Evolutionary conservation across 1,140 invertebrate genomes (phyloP).

Genomic region (Drosophila parabipectinata): DNA sequence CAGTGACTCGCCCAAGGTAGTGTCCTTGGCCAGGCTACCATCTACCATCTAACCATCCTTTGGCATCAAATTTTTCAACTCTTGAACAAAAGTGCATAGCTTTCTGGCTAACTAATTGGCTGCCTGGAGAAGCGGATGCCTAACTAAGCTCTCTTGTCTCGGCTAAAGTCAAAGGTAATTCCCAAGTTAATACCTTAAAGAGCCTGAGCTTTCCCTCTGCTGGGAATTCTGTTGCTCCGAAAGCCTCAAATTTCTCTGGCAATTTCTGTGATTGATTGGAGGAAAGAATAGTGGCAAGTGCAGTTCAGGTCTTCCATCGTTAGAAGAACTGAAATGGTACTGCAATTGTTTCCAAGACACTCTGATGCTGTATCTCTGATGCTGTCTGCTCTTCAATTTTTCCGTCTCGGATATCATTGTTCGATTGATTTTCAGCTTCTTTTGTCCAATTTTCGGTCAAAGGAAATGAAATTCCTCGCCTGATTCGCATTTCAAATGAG

Average conservation of each 20-base stretch:
- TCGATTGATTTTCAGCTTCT: slow-evolving; percentile 49
- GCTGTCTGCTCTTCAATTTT: slow-evolving; percentile 16
- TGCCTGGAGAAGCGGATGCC: slow-evolving; percentile 1
- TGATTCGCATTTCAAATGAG: slow-evolving; percentile 68
- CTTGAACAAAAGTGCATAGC: slow-evolving; percentile 16
- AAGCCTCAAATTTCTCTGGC: too few relatives aligned
- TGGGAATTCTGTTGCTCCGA: too few relatives aligned
- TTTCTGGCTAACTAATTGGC: slow-evolving; percentile 26
- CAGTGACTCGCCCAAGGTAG: slow-evolving; percentile 12
- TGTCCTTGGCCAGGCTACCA: slow-evolving; percentile 16
- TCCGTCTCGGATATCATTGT: slow-evolving; percentile 30
- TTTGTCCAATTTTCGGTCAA: slow-evolving; percentile 37
- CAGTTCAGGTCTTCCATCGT: too few relatives aligned
- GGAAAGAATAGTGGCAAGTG: too few relatives aligned
- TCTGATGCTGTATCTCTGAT: too few relatives aligned
- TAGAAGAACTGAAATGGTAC: too few relatives aligned
- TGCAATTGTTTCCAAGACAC: background rate
- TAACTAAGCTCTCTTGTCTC: slow-evolving; percentile 44
- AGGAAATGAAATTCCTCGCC: slow-evolving; percentile 49
- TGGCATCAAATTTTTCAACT: background rate
- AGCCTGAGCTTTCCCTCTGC: too few relatives aligned
- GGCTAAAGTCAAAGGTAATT: background rate
- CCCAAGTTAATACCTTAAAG: background rate
- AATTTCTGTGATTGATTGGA: too few relatives aligned
- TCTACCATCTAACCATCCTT: background rate